Conservation (phyloP, 2,113 vertebrate genomes). For the Bos taurus region DNA sequence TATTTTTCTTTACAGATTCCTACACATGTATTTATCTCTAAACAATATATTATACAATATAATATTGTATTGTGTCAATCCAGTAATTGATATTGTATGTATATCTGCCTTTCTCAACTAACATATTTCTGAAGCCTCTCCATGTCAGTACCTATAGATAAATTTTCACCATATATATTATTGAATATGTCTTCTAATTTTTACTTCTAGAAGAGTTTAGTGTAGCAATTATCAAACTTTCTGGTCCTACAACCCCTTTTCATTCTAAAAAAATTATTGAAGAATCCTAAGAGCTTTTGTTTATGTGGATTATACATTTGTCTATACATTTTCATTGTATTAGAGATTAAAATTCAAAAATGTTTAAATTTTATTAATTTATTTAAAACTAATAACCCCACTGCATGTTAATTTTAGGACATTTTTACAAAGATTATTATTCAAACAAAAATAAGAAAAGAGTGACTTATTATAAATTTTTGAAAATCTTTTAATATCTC, state of each 20-base stretch:
- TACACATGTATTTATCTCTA: background rate
- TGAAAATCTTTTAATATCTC: background rate
- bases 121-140: background rate
- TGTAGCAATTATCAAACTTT: background rate
- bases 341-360: background rate
- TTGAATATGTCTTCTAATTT: background rate
- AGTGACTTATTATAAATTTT: background rate
- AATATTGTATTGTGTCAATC: background rate
- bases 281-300: background rate
- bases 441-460: background rate
- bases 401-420: background rate
- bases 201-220: background rate
- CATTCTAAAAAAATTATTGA: background rate
- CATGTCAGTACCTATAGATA: background rate
- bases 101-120: slow-evolving; percentile 10
- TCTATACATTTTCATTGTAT: background rate
- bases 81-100: background rate
- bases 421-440: background rate
- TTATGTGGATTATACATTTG: background rate
- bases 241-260: background rate
- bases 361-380: background rate
- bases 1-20: background rate
- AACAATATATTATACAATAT: background rate
- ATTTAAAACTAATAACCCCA: background rate
- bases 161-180: background rate